Conservation (phyloP, 2,113 vertebrate species). For the Oophaga pumilio region DNA sequence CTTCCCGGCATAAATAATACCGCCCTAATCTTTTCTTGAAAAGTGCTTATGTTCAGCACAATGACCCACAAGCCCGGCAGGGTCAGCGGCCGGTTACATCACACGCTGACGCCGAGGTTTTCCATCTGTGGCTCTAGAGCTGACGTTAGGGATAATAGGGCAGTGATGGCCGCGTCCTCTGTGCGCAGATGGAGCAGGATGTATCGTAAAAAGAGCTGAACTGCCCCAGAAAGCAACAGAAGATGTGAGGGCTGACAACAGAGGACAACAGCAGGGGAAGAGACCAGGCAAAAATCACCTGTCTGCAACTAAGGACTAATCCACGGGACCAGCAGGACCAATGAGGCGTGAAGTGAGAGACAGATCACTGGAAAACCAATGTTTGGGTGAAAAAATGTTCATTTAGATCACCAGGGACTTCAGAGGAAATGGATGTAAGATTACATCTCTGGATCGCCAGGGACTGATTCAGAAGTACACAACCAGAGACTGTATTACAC, state of each 20-base stretch:
- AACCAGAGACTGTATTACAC: background rate
- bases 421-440: no score
- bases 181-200: background rate
- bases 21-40: conserved; percentile 55
- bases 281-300: no score
- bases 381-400: background rate
- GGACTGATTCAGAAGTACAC: background rate
- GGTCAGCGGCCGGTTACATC: conserved; percentile 27
- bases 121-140: background rate
- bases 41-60: conserved; percentile 48
- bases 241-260: no score
- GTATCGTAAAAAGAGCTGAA: background rate
- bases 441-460: background rate
- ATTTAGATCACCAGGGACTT: background rate
- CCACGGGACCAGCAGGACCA: background rate
- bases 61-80: conserved; percentile 6
- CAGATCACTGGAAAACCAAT: no score
- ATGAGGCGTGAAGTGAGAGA: no score
- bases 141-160: background rate
- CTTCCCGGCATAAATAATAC: conserved; percentile 23
- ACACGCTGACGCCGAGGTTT: background rate
- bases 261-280: no score
- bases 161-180: background rate
- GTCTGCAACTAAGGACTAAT: background rate
- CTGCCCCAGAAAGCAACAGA: no score